phyloP scores from a whole-genome alignment of 2,888 invertebrate genomes.

The Rhogogaster chlorosoma region DNA sequence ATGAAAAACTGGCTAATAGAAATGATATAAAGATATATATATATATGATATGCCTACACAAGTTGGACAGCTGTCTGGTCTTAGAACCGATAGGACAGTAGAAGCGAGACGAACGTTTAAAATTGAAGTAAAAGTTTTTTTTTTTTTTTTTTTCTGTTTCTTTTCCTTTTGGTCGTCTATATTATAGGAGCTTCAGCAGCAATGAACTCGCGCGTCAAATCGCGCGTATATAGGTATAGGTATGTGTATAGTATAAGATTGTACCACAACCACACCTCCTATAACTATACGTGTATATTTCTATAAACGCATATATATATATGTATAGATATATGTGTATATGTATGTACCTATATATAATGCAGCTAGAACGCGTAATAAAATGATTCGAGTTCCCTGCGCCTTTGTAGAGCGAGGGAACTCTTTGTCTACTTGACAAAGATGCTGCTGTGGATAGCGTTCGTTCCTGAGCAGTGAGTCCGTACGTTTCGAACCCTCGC shows the following conservation, averaged over 20 bases:
- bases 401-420: conserved; percentile 19
- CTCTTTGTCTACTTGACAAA: conserved; percentile 46
- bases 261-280: not conserved
- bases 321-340: not conserved
- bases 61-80: conserved; percentile 24
- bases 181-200: not conserved
- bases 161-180: not conserved
- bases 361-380: not conserved
- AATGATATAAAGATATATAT: not conserved
- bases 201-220: conserved; percentile 5
- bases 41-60: not conserved
- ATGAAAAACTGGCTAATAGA: not conserved
- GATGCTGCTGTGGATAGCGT: conserved; percentile 41
- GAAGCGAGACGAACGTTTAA: conserved; percentile 17
- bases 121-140: conserved; percentile 24
- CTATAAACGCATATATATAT: not conserved
- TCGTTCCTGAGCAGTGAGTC: not conserved
- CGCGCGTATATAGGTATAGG: not conserved
- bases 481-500: conserved; percentile 14
- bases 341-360: not conserved
- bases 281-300: not conserved
- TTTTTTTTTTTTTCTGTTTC: not conserved
- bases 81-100: not conserved
- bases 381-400: conserved; percentile 46
- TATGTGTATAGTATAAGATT: not conserved